These are phyloP conservation scores for Diogma glabrata DNA, from an alignment of 2,888 invertebrate genomes.

Conservation along the genomic window DNA sequence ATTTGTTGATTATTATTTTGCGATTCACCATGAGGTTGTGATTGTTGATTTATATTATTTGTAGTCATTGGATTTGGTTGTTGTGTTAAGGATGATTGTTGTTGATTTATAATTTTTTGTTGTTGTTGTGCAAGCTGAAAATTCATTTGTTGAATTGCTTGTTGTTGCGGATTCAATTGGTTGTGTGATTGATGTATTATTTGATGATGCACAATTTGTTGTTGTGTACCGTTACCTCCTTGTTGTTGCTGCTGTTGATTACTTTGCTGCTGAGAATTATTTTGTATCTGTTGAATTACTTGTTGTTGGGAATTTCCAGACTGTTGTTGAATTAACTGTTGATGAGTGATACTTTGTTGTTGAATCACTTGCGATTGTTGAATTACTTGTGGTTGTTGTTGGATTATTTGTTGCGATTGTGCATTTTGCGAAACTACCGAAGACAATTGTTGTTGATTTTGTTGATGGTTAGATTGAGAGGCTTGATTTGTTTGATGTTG, in stretches of 20 bases:
- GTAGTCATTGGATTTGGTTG: too few relatives aligned
- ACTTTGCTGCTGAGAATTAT: slow-evolving; percentile 21
- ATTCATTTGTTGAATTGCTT: slow-evolving; percentile 24
- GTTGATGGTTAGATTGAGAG: slow-evolving; percentile 19
- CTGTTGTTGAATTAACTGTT: slow-evolving; percentile 29
- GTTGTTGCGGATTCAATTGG: slow-evolving; percentile 24
- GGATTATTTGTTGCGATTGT: slow-evolving; percentile 24
- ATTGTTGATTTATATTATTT: too few relatives aligned
- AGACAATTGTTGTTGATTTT: slow-evolving; percentile 29
- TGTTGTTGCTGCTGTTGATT: slow-evolving; percentile 27
- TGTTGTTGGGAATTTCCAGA: slow-evolving; percentile 23
- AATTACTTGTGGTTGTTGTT: slow-evolving; percentile 20
- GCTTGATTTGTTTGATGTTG: slow-evolving; percentile 23
- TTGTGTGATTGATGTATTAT: slow-evolving; percentile 22
- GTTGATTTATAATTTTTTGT: slow-evolving; percentile 8
- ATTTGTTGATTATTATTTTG: too few relatives aligned
- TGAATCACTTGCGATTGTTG: slow-evolving; percentile 25
- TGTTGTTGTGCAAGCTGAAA: slow-evolving; percentile 14
- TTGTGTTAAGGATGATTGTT: too few relatives aligned
- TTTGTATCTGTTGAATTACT: slow-evolving; percentile 15
- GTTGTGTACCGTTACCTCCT: slow-evolving; percentile 25
- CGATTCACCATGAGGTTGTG: too few relatives aligned
- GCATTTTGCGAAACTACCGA: too few relatives aligned
- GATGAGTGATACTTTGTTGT: slow-evolving; percentile 27
- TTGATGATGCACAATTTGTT: slow-evolving; percentile 26